These are phyloP conservation scores for Ypsolopha scabrella DNA, from an alignment of 2,888 invertebrate genomes.

Conservation along the genomic window DNA sequence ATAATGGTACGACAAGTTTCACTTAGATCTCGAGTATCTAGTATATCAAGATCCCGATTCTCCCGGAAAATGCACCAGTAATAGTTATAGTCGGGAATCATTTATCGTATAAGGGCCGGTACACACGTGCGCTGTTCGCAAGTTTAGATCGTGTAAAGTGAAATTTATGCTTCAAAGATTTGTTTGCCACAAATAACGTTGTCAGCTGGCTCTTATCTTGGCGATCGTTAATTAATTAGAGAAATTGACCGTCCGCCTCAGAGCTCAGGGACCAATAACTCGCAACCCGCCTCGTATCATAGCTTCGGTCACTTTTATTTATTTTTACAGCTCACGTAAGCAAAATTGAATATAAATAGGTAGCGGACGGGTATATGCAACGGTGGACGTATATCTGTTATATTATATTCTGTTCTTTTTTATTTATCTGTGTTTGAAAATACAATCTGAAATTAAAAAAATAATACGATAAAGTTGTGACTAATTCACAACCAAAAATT, in stretches of 20 bases:
- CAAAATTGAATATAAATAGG: slow-evolving; percentile 61
- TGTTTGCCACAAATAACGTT: slow-evolving; percentile 69
- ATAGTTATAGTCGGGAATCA: slow-evolving; percentile 11
- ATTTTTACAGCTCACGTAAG: slow-evolving; percentile 67
- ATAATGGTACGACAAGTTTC: no score
- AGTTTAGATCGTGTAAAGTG: slow-evolving; percentile 63
- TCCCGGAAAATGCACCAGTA: not conserved
- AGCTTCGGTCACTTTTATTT: slow-evolving; percentile 59
- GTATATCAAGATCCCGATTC: no score
- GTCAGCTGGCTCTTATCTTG: slow-evolving; percentile 65
- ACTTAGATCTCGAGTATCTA: no score
- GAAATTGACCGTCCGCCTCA: slow-evolving; percentile 65
- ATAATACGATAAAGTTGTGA: not conserved
- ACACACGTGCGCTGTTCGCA: slow-evolving; percentile 58
- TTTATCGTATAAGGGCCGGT: slow-evolving; percentile 42
- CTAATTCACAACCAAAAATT: no score
- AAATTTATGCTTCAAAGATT: slow-evolving; percentile 68
- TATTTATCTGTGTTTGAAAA: slow-evolving; percentile 6
- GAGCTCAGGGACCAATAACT: slow-evolving; percentile 66
- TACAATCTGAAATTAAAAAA: not conserved
- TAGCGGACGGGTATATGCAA: slow-evolving; percentile 34
- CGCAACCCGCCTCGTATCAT: slow-evolving; percentile 66
- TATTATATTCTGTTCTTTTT: no score
- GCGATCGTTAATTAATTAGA: slow-evolving; percentile 70
- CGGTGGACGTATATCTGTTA: no score